A percentile compares a stretch with the other conserved stretches of the same genome.
phyloP scores from a whole-genome alignment of 1,140 invertebrate genomes.

The Drosophila parvula region DNA sequence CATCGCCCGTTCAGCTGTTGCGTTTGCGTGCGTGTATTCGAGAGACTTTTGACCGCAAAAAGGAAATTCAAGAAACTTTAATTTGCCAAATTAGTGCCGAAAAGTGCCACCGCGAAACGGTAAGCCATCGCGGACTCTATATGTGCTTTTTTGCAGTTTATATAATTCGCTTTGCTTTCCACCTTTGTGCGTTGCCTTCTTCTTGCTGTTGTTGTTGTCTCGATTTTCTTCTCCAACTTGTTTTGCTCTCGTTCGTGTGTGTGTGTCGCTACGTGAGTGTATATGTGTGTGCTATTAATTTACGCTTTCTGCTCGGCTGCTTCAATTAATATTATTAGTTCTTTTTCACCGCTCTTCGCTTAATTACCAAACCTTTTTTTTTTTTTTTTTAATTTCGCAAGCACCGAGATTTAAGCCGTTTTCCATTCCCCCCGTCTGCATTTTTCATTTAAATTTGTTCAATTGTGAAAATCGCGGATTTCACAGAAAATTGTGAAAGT shows the following conservation, averaged over 20 bases:
- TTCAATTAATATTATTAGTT: slow-evolving; percentile 82
- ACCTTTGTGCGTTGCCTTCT: slow-evolving; percentile 35
- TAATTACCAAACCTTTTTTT: slow-evolving; percentile 60
- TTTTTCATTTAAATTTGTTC: slow-evolving; percentile 62
- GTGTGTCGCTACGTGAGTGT: slow-evolving; percentile 6
- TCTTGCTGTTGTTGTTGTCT: slow-evolving; percentile 30
- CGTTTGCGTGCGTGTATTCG: slow-evolving; percentile 46
- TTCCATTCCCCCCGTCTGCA: slow-evolving; percentile 1
- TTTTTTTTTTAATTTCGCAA: slow-evolving; percentile 42
- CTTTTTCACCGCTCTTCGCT: slow-evolving; percentile 61
- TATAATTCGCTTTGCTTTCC: slow-evolving; percentile 48
- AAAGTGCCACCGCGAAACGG: slow-evolving; percentile 24
- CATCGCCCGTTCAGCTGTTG: slow-evolving; percentile 68
- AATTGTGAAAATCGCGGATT: slow-evolving; percentile 64
- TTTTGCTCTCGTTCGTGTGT: slow-evolving; percentile 41
- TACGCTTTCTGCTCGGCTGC: slow-evolving; percentile 78
- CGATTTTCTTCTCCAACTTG: slow-evolving; percentile 52
- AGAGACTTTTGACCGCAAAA: slow-evolving; percentile 22
- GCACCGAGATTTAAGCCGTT: slow-evolving; percentile 12
- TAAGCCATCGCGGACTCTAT: slow-evolving; percentile 19
- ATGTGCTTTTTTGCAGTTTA: slow-evolving; percentile 46
- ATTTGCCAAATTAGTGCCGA: slow-evolving; percentile 18
- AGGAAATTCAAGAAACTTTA: slow-evolving; percentile 13
- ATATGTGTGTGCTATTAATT: slow-evolving; percentile 61
- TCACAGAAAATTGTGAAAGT: slow-evolving; percentile 67